phyloP scores from a whole-genome alignment of 2,888 invertebrate genomes.

The Synergus japonicus region DNA sequence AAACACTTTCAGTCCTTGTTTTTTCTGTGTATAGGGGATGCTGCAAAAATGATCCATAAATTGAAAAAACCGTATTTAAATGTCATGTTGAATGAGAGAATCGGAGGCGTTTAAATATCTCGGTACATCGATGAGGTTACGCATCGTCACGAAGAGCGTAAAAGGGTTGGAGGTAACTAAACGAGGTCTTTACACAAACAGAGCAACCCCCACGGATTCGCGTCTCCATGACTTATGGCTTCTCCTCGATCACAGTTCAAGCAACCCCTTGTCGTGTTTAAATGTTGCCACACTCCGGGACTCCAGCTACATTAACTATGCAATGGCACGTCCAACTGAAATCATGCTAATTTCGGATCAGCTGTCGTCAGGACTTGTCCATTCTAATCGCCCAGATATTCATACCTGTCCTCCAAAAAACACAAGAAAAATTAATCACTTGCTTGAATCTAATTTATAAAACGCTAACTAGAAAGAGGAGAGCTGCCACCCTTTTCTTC shows the following conservation, averaged over 20 bases:
- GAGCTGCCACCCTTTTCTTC: background rate
- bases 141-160: conserved; percentile 44
- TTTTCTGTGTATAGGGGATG: too few species aligned
- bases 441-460: conserved; percentile 16
- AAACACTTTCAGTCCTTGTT: too few species aligned
- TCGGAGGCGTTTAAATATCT: background rate
- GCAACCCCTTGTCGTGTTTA: conserved; percentile 59
- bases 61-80: background rate
- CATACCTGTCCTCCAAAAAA: conserved; percentile 5
- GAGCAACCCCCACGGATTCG: conserved; percentile 66
- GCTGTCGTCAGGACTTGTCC: conserved; percentile 51
- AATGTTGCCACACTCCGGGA: conserved; percentile 58
- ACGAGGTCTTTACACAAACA: conserved; percentile 67
- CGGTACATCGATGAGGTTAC: background rate
- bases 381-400: conserved; percentile 37
- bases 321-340: conserved; percentile 65
- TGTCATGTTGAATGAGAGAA: background rate
- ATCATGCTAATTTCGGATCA: conserved; percentile 63
- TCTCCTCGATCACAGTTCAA: conserved; percentile 71
- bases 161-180: conserved; percentile 57
- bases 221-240: conserved; percentile 72
- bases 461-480: background rate
- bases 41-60: too few species aligned
- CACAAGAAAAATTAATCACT: conserved; percentile 12
- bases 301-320: conserved; percentile 64